A percentile compares a stretch with the other conserved stretches of the same genome.
These are phyloP conservation scores for Sapajus apella DNA, from an alignment of 2,113 vertebrate genomes.

Conservation along the genomic window DNA sequence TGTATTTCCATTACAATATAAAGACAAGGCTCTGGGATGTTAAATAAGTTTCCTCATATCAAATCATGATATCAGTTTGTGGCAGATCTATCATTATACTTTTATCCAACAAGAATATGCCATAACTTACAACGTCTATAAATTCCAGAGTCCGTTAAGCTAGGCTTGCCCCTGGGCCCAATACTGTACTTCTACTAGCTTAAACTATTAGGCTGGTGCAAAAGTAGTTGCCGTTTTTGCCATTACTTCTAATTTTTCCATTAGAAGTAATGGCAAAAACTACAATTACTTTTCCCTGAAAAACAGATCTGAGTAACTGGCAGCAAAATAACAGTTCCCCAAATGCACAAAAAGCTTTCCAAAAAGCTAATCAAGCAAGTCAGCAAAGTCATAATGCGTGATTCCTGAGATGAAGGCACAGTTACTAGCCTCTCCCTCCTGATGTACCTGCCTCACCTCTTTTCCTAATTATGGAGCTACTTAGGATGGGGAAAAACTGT, in stretches of 20 bases:
- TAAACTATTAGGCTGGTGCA: background rate
- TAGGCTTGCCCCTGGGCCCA: background rate
- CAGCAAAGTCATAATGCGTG: background rate
- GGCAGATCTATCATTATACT: background rate
- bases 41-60: background rate
- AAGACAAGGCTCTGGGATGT: background rate
- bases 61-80: background rate
- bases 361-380: background rate
- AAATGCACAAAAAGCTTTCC: background rate
- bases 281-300: background rate
- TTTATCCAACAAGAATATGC: background rate
- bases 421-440: background rate
- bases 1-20: background rate
- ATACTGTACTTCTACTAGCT: background rate
- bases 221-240: too few species aligned
- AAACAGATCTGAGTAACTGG: background rate
- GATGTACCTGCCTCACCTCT: background rate
- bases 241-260: too few species aligned
- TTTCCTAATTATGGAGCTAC: background rate
- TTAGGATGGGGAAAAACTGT: background rate
- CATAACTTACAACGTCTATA: background rate
- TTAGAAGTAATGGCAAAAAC: too few species aligned
- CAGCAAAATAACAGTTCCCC: background rate
- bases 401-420: background rate
- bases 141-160: background rate